Base-by-base conservation (phyloP, 2,113 vertebrate species). In the Macquaria australasica region DNA sequence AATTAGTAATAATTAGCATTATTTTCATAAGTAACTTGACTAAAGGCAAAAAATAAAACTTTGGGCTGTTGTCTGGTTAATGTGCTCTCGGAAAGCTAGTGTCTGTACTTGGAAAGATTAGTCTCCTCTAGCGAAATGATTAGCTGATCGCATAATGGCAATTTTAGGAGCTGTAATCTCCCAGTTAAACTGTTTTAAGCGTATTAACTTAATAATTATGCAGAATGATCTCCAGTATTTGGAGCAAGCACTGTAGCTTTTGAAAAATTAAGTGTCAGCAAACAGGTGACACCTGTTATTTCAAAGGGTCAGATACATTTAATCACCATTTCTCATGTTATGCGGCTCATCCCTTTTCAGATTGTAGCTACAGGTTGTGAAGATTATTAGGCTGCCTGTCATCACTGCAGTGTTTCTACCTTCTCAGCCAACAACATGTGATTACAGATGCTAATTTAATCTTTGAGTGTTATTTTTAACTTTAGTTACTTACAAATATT, bases 391-490 rank as follows among this genome's bases (percentile, higher is more conserved):
- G 6, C 16, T 43, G 62, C 50, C 16, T 43, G 18, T 41, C 37
- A 25, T 37, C 43, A n/a, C 45, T 28, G 31, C 8, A 8, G n/a
- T 1, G 20, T 63, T 75, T 51, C 21, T 53, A 23, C 48, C 15
- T 64, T 28, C 34, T 53, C 23, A 25, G 34, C 48, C 48, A 77
- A 53, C 11, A 72, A 43, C 31, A 74, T 67, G 41, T 68, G 62
- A 70, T 70, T 60, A 60, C 53, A 25, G 28, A 10, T 23, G 51
- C 28, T 39, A 50, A 59, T 50, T 58, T 6, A 59, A 82, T 59
- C 31, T 67, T 37, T 50, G 12, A 50, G 58, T 16, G 31, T 59
- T 72, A 72, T 55, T 63, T 67, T 31, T 21, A 58, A 56, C 51
- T 58, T 56, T 5, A 21, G n/a, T 9, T 25, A 9, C 21, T 76